A percentile compares a stretch with the other conserved stretches of the same genome.
Evolutionary conservation across 2,113 vertebrate genomes (phyloP).

Genomic region (Cottus gobio): DNA sequence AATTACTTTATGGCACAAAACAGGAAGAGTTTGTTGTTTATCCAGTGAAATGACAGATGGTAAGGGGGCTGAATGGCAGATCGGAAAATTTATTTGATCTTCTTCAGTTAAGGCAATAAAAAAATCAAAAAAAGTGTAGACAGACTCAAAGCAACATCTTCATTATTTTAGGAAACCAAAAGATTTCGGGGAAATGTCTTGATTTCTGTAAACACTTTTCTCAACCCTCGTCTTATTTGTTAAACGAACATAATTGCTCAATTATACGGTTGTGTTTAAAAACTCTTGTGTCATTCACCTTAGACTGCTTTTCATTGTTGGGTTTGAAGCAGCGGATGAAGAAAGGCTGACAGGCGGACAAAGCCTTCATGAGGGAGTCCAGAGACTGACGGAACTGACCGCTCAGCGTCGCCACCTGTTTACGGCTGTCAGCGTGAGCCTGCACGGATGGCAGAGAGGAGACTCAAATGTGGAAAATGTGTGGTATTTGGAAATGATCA

Average conservation of each 20-base stretch:
- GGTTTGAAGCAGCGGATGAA: slow-evolving; percentile 98
- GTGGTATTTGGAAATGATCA: background rate
- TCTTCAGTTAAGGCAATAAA: background rate
- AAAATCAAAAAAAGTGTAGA: background rate
- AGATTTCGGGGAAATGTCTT: background rate
- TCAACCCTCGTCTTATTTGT: background rate
- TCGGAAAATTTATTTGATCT: background rate
- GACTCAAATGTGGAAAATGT: background rate
- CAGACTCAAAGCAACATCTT: background rate
- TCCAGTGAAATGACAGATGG: background rate
- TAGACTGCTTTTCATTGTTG: slow-evolving; percentile 90
- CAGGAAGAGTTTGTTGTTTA: slow-evolving; percentile 16
- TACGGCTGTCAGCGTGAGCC: slow-evolving; percentile 79
- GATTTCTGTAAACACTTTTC: background rate
- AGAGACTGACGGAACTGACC: slow-evolving; percentile 95
- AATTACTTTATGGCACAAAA: slow-evolving; percentile 31
- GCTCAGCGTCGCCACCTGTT: slow-evolving; percentile 86
- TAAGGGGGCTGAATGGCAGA: background rate
- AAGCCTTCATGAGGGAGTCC: slow-evolving; percentile 94
- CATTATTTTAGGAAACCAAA: background rate
- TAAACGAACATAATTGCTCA: background rate
- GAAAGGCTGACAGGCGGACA: slow-evolving; percentile 90
- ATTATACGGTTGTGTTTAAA: background rate
- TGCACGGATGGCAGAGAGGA: slow-evolving; percentile 28
- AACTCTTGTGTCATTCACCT: slow-evolving; percentile 81